These are phyloP conservation scores for Machaerirhynchus nigripectus DNA, from an alignment of 2,113 vertebrate genomes.

Conservation along the genomic window DNA sequence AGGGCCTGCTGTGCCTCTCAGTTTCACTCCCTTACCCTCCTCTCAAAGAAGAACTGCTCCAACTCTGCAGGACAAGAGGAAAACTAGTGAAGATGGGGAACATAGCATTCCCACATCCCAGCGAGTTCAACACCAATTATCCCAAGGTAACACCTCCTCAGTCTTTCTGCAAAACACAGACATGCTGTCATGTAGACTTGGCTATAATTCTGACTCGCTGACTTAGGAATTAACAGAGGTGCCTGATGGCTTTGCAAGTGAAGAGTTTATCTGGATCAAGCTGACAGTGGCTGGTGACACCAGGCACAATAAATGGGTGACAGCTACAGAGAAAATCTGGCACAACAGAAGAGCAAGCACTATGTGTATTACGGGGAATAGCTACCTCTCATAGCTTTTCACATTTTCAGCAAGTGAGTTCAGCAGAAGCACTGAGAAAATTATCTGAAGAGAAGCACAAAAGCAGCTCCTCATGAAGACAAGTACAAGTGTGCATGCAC, in stretches of 20 bases:
- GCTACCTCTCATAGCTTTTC: background rate
- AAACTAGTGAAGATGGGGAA: background rate
- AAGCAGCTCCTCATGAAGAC: background rate
- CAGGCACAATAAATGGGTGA: background rate
- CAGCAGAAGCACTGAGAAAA: background rate
- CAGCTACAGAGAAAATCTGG: background rate
- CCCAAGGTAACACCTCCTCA: background rate
- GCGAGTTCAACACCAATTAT: background rate
- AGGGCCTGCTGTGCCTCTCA: background rate
- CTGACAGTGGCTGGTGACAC: background rate
- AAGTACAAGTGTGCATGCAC: background rate
- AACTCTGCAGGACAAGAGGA: background rate
- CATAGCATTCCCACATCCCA: background rate
- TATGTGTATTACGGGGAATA: background rate
- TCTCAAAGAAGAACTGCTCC: background rate
- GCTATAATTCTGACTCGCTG: background rate
- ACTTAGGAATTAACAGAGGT: background rate
- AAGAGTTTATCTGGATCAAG: background rate
- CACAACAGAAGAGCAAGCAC: background rate
- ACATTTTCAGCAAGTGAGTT: background rate
- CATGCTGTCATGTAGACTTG: background rate
- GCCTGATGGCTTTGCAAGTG: background rate
- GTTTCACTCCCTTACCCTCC: background rate
- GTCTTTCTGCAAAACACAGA: background rate
- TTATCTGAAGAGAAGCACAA: background rate